These are phyloP conservation scores for Nicator chloris DNA, from an alignment of 2,113 vertebrate genomes.

Conservation along the genomic window DNA sequence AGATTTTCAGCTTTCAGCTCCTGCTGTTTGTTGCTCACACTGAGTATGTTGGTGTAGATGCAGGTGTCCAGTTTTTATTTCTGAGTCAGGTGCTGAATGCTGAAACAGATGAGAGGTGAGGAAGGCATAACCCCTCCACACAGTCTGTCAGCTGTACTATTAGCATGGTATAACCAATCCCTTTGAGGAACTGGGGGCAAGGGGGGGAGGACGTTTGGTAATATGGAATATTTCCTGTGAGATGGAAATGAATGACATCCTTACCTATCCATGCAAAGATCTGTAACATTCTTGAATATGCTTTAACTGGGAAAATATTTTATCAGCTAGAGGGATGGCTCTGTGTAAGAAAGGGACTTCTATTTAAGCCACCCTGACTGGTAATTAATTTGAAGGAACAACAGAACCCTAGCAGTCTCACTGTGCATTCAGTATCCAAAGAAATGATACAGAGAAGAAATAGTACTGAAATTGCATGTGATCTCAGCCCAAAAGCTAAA, in stretches of 20 bases:
- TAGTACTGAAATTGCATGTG: background rate
- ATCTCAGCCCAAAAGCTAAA: background rate
- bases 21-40: background rate
- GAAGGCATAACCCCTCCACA: background rate
- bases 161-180: background rate
- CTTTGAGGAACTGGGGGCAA: background rate
- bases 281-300: background rate
- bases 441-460: background rate
- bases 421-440: background rate
- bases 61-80: too few relatives aligned
- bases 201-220: fast-evolving
- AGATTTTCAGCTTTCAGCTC: background rate
- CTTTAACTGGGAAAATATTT: background rate
- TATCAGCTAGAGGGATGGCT: background rate
- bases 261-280: background rate
- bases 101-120: background rate
- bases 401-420: background rate
- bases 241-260: background rate
- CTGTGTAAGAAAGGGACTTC: background rate
- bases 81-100: background rate
- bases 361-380: background rate
- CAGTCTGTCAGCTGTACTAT: background rate
- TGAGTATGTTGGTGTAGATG: background rate
- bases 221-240: background rate
- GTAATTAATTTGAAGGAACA: background rate